These are phyloP conservation scores for Heliconius hermathena DNA, from an alignment of 1,140 invertebrate species.

Conservation along the genomic window DNA sequence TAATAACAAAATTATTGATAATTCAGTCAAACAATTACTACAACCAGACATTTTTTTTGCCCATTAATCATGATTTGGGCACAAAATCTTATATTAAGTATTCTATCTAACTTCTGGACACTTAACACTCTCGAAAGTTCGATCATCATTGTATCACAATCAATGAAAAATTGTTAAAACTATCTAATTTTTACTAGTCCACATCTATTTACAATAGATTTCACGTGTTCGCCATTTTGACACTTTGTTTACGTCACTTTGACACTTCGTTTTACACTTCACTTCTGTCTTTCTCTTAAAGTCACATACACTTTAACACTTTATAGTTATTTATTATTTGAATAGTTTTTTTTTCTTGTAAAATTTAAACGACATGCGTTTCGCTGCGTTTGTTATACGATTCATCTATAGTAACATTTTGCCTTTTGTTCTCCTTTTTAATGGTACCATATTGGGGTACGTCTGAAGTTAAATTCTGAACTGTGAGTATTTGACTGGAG, in stretches of 20 bases:
- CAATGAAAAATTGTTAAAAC: constrained; percentile 66
- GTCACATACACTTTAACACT: constrained; percentile 34
- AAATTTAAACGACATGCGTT: constrained; percentile 70
- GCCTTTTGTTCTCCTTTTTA: constrained; percentile 78
- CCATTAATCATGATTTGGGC: constrained; percentile 32
- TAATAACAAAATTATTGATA: constrained; percentile 56
- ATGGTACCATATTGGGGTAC: constrained; percentile 80
- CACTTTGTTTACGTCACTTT: constrained; percentile 29
- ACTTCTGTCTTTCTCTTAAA: constrained; percentile 24
- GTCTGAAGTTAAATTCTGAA: constrained; percentile 74
- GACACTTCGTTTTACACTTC: constrained; percentile 20
- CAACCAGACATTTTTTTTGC: constrained; percentile 47
- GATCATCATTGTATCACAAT: constrained; percentile 70
- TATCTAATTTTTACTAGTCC: constrained; percentile 65
- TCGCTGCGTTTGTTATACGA: constrained; percentile 72
- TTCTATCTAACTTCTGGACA: constrained; percentile 58
- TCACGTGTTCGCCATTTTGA: background rate
- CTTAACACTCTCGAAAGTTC: constrained; percentile 46
- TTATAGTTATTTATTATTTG: constrained; percentile 29
- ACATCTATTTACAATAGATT: constrained; percentile 41
- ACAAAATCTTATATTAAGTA: constrained; percentile 28
- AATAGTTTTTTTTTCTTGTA: constrained; percentile 4
- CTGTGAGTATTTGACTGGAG: constrained; percentile 78
- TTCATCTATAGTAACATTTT: constrained; percentile 77
- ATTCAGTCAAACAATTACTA: constrained; percentile 67